Percentiles rank a stretch among this genome's conserved stretches.
phyloP scores from a whole-genome alignment of 2,888 invertebrate species.

The Heteromyza rotundicornis region DNA sequence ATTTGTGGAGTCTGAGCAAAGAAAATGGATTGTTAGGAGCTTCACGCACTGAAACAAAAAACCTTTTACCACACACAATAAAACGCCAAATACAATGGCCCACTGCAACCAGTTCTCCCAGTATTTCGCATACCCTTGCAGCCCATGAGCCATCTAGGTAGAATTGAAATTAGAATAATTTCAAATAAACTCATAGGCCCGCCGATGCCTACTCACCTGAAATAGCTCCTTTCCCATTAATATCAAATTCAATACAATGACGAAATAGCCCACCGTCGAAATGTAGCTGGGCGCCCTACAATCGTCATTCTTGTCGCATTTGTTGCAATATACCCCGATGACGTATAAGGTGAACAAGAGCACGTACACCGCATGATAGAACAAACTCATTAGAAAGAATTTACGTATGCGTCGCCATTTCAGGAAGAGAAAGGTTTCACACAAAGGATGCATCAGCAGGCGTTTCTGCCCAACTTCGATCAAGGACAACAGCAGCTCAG shows the following conservation, averaged over 20 bases:
- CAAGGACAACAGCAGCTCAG: constrained; percentile 73
- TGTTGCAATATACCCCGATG: constrained; percentile 65
- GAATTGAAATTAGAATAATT: neutral
- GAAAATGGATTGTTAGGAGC: neutral
- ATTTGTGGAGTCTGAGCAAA: constrained; percentile 53
- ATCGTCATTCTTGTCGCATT: constrained; percentile 46
- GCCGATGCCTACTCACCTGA: constrained; percentile 43
- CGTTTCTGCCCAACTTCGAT: constrained; percentile 82
- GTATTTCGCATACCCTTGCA: constrained; percentile 74
- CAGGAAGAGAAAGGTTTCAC: constrained; percentile 81
- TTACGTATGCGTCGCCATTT: constrained; percentile 85
- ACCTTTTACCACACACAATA: constrained; percentile 69
- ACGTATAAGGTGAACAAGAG: constrained; percentile 76
- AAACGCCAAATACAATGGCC: constrained; percentile 76
- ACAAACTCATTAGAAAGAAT: constrained; percentile 79
- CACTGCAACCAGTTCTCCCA: constrained; percentile 89
- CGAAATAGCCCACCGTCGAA: constrained; percentile 65
- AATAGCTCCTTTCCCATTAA: constrained; percentile 75
- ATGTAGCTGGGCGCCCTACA: constrained; percentile 54
- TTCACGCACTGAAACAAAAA: neutral
- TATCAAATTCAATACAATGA: constrained; percentile 70
- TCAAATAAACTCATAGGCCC: neutral
- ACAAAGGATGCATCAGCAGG: constrained; percentile 81
- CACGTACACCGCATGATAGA: constrained; percentile 80
- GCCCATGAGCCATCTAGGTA: constrained; percentile 71